Evolutionary conservation across 2,888 invertebrate genomes (phyloP), one percentile per base, ranked within the genome.

Genomic region (Hecatera dysodea): DNA sequence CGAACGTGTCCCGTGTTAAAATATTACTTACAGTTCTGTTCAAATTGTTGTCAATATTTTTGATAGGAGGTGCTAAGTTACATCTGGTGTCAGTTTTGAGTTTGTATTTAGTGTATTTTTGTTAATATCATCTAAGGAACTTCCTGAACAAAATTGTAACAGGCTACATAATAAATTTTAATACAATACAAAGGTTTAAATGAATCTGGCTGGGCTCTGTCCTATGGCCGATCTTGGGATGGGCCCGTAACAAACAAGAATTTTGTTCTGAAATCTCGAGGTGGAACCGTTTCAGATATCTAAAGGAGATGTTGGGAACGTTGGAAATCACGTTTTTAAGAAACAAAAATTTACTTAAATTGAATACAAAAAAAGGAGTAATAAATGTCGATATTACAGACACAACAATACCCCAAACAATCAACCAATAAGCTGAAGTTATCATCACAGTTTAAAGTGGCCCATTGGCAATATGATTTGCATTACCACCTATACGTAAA

Each of bases 1-100:
- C 63, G 61, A 72, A 72, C 59, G 12, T 82, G 65, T 78, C 52
- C 15, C 39, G 39, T 57, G 67, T 67, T 71, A 81, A 82, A 68
- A 81, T 64, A 65, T 69, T 68, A 75, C 56, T 56, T 61, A 60
- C 39, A 48, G 70, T 69, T 69, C 33, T 29, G 56, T 56, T 39
- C 50, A 53, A 78, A 67, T 67, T 77, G 33, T 44, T 36, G 66
- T 61, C 59, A 64, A 65, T 81, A 57, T 36, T 53, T 77, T 70
- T 48, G 24, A 66, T 60, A 39, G 48, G 11, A 59, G 42, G 50
- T 60, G 17, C 22, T 52, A 39, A 19, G 19, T 55, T 62, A 11
- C 57, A 59, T 22, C 24, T 62, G 53, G 24, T 42, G 12, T 12
- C 29, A 3, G 15, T 29, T 22, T 48, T 17, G 15, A 1, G 1